Base-by-base conservation (phyloP, 2,797 vertebrate genomes). In the Lagodon rhomboides region DNA sequence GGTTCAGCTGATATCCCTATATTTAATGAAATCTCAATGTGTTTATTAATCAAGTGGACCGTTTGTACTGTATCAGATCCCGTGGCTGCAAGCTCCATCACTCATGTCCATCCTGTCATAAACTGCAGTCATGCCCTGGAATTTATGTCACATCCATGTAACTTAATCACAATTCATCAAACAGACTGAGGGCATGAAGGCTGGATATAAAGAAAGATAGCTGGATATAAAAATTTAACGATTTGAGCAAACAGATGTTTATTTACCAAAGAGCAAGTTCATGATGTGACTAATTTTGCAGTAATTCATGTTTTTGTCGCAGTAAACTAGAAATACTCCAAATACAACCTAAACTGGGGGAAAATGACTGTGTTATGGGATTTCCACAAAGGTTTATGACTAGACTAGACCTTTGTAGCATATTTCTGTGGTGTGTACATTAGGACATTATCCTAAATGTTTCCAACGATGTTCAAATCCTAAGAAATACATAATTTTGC, bases 61-160 rank as follows among this genome's bases (percentile, higher is more conserved):
- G 65, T 60, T 71, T 44, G 46, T 65, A 55, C 34, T 63, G 25
- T 20, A 66, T 22, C 13, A 27, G 49, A 70, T 46, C 66, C 63
- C 53, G 58, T 12, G 66, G 55, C 72, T 27, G 49, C 49, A 54
- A 55, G 38, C 58, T 17, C 25, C 74, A 89, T 89, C 80, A 69
- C 61, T 90, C 84, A 87, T 43, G 47, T 63, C 63, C 80, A 67
- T 82, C 58, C 62, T 81, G 77, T 87, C 84, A 85, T 83, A 84
- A 82, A 86, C 73, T 44, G 72, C 38, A 46, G 62, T 62, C 65
- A 70, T 76, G 77, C 53, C 68, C 80, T 62, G 41, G 50, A 85
- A 89, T 83, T 78, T 86, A 89, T 89, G 85, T 75, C 44, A 70
- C 66, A 64, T 82, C 65, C 79, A 84, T 82, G 88, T 77, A 75